phyloP scores from a whole-genome alignment of 2,888 invertebrate species.

The Conomelus anceps region DNA sequence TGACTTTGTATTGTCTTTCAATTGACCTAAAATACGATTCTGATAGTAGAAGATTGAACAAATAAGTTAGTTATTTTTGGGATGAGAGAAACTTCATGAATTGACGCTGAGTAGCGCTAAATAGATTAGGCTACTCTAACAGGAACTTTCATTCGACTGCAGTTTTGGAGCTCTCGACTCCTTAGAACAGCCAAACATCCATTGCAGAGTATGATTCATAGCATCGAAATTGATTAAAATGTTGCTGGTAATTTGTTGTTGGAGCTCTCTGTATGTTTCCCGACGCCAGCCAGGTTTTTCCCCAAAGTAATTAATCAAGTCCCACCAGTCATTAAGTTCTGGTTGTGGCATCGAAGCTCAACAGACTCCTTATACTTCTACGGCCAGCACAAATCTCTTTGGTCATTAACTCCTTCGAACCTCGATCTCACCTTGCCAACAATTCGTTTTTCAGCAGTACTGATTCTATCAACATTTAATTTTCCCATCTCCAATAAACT shows the following conservation, averaged over 20 bases:
- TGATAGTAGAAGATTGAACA: background rate
- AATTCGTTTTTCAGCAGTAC: background rate
- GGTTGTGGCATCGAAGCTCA: background rate
- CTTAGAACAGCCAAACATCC: no score
- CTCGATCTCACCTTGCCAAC: background rate
- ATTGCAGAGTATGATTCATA: background rate
- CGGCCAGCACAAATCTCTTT: background rate
- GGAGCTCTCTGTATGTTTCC: background rate
- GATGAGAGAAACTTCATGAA: background rate
- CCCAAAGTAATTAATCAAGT: background rate
- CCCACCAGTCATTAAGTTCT: background rate
- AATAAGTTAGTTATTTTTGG: background rate
- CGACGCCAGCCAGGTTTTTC: background rate
- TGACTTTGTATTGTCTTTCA: background rate
- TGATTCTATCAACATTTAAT: background rate
- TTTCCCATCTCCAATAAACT: background rate
- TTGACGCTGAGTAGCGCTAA: background rate
- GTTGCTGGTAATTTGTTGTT: background rate
- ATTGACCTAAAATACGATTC: no score
- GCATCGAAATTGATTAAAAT: background rate
- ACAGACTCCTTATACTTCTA: background rate
- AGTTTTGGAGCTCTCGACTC: background rate
- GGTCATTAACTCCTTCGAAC: background rate
- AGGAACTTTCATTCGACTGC: background rate
- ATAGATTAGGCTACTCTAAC: background rate